Base-by-base conservation (phyloP, 2,888 invertebrate species). In the Rhynchonema sp. region DNA sequence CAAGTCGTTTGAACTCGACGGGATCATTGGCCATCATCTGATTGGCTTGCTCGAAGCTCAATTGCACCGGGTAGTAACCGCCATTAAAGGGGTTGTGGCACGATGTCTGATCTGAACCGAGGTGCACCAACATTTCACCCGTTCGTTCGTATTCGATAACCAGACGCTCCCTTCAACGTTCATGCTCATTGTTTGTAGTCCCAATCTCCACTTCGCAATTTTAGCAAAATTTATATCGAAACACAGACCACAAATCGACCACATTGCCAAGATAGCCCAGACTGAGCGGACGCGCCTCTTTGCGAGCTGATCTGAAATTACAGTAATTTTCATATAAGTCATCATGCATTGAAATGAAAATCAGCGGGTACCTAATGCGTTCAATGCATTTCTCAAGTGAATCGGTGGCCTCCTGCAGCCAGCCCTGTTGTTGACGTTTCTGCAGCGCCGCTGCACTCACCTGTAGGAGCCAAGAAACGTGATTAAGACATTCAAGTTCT, bases 41-140 rank as follows among this genome's bases (percentile, higher is more conserved):
- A 54, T 76, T 71, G 1, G 79, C 70, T 62, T 80, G 76, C 30
- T 79, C 76, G 67, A 76, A 76, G 1, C 71, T 67, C 23, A 80
- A 61, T 68, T 76, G 75, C 1, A 76, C 79, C 1, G 81, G 81
- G 66, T 78, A 81, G 69, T 81, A 81, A 0, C 81, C 82, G 0
- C 80, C 81, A 55, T 75, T 74, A 69, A 75, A 80, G 0, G 80
- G 80, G 66, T 80, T 80, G 68, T 82, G 81, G 58, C 79, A 79
- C 0, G 80, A 80, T 0, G 81, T 82, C 69, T 82, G 81, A 68
- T 82, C 81, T 1, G 80, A 80, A 0, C 80, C 81, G 23, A 82
- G 70, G 54, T 82, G 81, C 0, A 76, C 80, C 30, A 81, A 68
- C n/a, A 77, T 65, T 55, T 81, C 80, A 9, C 78, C 78, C 1